Evolutionary conservation across 1,140 invertebrate genomes (phyloP).

Genomic region (Achroia grisella): DNA sequence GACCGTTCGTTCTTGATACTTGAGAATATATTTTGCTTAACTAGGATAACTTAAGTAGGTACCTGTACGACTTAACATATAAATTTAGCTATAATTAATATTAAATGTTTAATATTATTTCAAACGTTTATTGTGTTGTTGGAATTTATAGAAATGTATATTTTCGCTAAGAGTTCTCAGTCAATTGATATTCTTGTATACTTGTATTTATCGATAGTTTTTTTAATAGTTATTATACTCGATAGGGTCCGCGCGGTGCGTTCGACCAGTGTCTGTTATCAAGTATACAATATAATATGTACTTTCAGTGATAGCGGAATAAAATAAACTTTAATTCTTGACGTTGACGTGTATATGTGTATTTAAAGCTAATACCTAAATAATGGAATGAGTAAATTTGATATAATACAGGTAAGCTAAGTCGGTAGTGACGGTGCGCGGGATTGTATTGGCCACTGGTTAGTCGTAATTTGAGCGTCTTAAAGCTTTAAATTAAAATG

Average conservation of each 20-base stretch:
- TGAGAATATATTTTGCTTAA: not conserved
- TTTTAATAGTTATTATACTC: conserved; percentile 4
- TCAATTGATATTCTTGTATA: conserved; percentile 8
- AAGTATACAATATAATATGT: conserved; percentile 47
- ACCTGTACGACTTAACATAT: not conserved
- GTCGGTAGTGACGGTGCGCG: conserved; percentile 55
- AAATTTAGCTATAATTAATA: not conserved
- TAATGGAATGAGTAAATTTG: conserved; percentile 36
- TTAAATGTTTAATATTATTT: not conserved
- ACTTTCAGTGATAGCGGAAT: conserved; percentile 54
- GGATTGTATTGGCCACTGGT: conserved; percentile 4
- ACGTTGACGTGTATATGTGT: conserved; percentile 66
- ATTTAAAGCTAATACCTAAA: conserved; percentile 49
- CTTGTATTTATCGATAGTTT: conserved; percentile 2
- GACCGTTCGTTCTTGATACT: conserved; percentile 1
- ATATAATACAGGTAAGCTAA: conserved; percentile 43
- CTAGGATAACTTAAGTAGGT: not conserved
- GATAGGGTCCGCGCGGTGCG: conserved; percentile 30
- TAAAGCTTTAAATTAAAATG: conserved; percentile 1
- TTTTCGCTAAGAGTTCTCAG: conserved; percentile 5
- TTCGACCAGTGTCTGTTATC: conserved; percentile 49
- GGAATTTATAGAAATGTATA: conserved; percentile 12
- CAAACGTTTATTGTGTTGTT: conserved; percentile 10
- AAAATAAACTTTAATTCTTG: conserved; percentile 47
- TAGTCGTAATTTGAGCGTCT: not conserved